Base-by-base conservation (phyloP, 2,888 invertebrate genomes). In the Frankliniella fusca region DNA sequence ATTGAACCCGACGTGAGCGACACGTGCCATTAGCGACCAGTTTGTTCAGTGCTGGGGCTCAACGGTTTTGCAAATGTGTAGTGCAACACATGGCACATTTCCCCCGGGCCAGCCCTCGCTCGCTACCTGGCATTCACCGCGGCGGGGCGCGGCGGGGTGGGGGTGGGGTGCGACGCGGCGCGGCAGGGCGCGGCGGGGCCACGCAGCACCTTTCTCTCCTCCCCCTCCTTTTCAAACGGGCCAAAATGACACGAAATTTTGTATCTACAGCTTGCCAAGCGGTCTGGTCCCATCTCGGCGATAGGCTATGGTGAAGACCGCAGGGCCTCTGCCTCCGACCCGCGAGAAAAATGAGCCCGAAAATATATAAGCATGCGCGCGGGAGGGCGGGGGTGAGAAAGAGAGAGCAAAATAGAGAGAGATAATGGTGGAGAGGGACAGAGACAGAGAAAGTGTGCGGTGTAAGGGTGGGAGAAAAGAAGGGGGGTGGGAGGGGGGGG, bases 331-430 rank as follows among this genome's bases (percentile, higher is more conserved):
- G 23, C 70, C 70, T 12, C 23, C 10, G 70, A 0, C 70, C 70
- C 27, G 70, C 27, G 70, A 27, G 70, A 76, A 76, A 76, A 76
- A 76, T 76, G 70, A 76, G 70, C 70, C 70, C 70, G 70, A 76
- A 76, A 76, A 76, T 76, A 76, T 76, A 76, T 76, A 76, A 76
- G 27, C 70, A 76, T 76, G 70, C 27, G 23, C 1, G 54, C 1
- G 54, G 54, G 54, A 54, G 8, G 18, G 54, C 10, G 61, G n/a
- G 61, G n/a, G 61, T 7, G 61, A 61, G 61, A 8, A n/a, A 61
- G 61, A 61, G 61, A 54, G 54, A 54, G 54, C 12, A 20, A 10
- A 20, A 10, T 12, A 10, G 54, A 10, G 7, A 10, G 54, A 54
- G 50, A 54, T 12, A 20, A 9, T 12, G 54, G 3, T 12, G 15